These are phyloP conservation scores for Macrotis lagotis DNA, from an alignment of 2,113 vertebrate genomes.

Conservation along the genomic window DNA sequence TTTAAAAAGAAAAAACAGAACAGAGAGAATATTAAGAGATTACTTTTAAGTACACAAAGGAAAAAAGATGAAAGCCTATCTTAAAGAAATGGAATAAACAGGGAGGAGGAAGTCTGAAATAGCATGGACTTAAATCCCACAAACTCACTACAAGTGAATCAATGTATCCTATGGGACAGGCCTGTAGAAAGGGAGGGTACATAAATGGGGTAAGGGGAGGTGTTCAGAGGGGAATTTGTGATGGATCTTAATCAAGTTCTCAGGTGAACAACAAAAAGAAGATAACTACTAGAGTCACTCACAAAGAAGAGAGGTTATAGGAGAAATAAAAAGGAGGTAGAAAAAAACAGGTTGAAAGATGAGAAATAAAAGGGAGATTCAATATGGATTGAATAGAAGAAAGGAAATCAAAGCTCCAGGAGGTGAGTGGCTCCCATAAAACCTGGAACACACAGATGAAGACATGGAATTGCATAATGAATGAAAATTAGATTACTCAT, in stretches of 20 bases:
- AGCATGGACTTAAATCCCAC: background rate
- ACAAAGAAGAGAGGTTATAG: background rate
- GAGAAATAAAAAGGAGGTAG: background rate
- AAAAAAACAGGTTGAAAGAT: background rate
- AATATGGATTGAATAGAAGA: background rate
- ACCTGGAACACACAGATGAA: background rate
- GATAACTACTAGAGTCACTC: background rate
- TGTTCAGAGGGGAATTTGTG: background rate
- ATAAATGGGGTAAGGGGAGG: background rate
- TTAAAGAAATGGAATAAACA: background rate
- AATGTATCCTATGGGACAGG: background rate
- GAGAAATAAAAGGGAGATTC: background rate
- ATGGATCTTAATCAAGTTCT: background rate
- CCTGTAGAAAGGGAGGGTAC: background rate
- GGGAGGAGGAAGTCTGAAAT: background rate
- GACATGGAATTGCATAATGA: background rate
- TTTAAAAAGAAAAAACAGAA: background rate
- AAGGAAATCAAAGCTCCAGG: background rate
- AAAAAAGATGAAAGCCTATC: background rate
- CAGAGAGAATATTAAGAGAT: background rate
- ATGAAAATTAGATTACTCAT: background rate
- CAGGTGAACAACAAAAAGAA: background rate
- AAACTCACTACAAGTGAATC: background rate
- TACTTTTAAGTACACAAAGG: background rate
- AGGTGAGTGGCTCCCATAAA: background rate